phyloP scores from a whole-genome alignment of 1,140 invertebrate genomes.

The Macrotrachela quadricornifera region DNA sequence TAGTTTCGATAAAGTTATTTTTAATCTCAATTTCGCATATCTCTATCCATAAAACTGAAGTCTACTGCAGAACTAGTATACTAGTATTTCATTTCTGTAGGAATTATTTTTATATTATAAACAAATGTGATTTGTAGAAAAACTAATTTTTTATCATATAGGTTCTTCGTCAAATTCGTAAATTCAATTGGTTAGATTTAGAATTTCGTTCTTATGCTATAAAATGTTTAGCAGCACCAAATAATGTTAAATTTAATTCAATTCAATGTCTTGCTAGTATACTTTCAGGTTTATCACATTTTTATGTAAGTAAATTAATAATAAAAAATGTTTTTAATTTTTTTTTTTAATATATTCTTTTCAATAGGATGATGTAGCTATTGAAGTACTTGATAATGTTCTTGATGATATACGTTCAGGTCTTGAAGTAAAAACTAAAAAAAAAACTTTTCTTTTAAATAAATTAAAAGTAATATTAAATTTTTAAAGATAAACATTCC shows the following conservation, averaged over 20 bases:
- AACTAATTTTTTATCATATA: too few species aligned
- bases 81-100: too few species aligned
- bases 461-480: too few species aligned
- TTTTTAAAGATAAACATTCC: slow-evolving; percentile 41
- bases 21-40: too few species aligned
- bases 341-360: background rate
- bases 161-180: slow-evolving; percentile 54
- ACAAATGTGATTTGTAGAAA: too few species aligned
- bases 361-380: slow-evolving; percentile 48
- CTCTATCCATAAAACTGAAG: too few species aligned
- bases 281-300: slow-evolving; percentile 38
- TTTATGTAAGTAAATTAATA: too few species aligned
- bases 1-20: too few species aligned
- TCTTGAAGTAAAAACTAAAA: slow-evolving; percentile 46
- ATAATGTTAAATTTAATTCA: slow-evolving; percentile 65
- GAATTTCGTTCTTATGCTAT: slow-evolving; percentile 46
- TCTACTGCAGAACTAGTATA: too few species aligned
- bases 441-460: too few species aligned
- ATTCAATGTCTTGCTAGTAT: slow-evolving; percentile 47
- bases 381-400: slow-evolving; percentile 72
- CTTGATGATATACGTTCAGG: slow-evolving; percentile 79
- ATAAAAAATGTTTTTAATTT: too few species aligned
- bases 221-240: slow-evolving; percentile 63
- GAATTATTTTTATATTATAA: too few species aligned
- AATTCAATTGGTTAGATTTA: slow-evolving; percentile 69